These are phyloP conservation scores for Lycaon pictus DNA, from an alignment of 2,113 vertebrate species.

Conservation along the genomic window DNA sequence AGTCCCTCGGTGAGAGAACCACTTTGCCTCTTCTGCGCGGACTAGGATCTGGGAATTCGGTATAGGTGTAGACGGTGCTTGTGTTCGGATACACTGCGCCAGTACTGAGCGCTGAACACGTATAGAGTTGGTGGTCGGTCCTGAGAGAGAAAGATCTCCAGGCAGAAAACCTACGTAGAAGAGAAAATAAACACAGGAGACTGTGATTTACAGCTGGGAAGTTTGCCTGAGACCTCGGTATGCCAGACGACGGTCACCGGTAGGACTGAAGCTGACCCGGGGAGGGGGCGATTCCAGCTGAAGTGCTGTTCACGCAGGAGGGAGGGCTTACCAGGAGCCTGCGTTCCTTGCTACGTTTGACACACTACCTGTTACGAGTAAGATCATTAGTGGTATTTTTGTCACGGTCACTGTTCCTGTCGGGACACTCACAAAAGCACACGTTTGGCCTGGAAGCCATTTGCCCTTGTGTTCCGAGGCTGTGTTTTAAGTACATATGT, in stretches of 20 bases:
- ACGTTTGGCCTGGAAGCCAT: background rate
- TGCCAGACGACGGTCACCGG: background rate
- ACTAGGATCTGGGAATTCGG: background rate
- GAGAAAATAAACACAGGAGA: background rate
- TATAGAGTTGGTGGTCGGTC: background rate
- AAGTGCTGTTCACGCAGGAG: background rate
- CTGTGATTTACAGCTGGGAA: background rate
- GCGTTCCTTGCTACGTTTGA: background rate
- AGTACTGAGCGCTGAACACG: no score
- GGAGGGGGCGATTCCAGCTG: background rate
- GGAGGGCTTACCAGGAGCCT: background rate
- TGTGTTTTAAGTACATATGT: constrained; percentile 2
- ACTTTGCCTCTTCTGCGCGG: fast-evolving
- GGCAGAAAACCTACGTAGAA: background rate
- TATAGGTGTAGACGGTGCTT: background rate
- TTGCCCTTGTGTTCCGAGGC: constrained; percentile 7
- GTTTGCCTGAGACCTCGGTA: background rate
- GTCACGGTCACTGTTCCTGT: background rate
- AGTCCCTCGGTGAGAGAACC: no score
- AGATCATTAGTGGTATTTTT: fast-evolving
- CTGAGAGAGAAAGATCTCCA: no score
- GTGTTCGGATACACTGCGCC: background rate
- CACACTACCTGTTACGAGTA: background rate
- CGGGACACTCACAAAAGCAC: background rate
- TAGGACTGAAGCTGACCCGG: fast-evolving